Percentiles rank a stretch among this genome's conserved stretches.
phyloP scores from a whole-genome alignment of 2,797 vertebrate genomes.

The Echeneis naucrates region DNA sequence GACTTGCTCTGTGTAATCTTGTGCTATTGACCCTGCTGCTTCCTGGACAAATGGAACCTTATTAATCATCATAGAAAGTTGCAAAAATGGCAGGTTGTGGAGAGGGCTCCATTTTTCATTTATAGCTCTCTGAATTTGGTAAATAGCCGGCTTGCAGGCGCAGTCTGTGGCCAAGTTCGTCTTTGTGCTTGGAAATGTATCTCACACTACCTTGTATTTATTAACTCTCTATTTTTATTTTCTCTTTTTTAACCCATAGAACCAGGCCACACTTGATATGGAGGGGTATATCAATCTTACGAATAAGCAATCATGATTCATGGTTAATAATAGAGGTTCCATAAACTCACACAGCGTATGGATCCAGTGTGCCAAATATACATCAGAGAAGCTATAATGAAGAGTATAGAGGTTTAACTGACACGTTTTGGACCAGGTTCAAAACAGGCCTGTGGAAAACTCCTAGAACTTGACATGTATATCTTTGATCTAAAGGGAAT shows the following conservation, averaged over 20 bases:
- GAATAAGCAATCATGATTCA: slow-evolving; percentile 33
- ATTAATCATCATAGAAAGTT: slow-evolving; percentile 77
- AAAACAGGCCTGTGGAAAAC: not conserved
- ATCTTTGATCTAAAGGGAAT: not conserved
- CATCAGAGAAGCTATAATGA: not conserved
- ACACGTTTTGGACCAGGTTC: not conserved
- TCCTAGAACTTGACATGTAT: not conserved
- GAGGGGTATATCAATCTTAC: slow-evolving; percentile 38
- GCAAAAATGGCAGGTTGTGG: slow-evolving; percentile 41
- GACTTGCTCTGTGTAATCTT: slow-evolving; percentile 63
- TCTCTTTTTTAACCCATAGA: slow-evolving; percentile 13
- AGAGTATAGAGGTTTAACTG: not conserved
- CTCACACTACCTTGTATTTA: slow-evolving; percentile 48
- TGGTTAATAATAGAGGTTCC: slow-evolving; percentile 19
- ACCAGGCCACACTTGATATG: slow-evolving; percentile 23
- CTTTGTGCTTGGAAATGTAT: slow-evolving; percentile 48
- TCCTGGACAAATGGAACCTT: slow-evolving; percentile 71
- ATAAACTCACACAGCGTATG: not conserved
- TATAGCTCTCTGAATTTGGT: slow-evolving; percentile 50
- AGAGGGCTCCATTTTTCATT: slow-evolving; percentile 66
- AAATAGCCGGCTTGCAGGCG: slow-evolving; percentile 55
- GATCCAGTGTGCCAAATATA: slow-evolving; percentile 16
- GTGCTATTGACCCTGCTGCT: slow-evolving; percentile 71
- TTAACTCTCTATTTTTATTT: slow-evolving; percentile 21
- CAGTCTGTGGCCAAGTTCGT: slow-evolving; percentile 56